Percentiles rank a stretch among this genome's conserved stretches.
Evolutionary conservation across 2,888 invertebrate species (phyloP).

Genomic region (Drosophila cracens): DNA sequence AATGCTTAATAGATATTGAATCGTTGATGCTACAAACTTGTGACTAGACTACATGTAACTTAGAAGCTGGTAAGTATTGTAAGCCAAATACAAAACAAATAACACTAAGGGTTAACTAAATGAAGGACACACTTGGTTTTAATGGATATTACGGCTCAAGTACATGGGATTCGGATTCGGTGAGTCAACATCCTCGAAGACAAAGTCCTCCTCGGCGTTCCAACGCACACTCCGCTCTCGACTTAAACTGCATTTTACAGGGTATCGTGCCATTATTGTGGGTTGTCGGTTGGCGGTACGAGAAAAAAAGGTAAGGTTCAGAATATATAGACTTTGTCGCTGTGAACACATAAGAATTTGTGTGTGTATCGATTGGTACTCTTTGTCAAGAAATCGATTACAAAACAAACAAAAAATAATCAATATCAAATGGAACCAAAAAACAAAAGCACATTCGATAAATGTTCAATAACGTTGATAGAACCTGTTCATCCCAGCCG

Average conservation of each 20-base stretch:
- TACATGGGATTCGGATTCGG: slow-evolving; percentile 72
- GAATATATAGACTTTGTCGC: slow-evolving; percentile 76
- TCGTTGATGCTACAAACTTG: slow-evolving; percentile 27
- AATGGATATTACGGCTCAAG: slow-evolving; percentile 49
- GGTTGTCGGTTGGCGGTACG: slow-evolving; percentile 43
- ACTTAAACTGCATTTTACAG: slow-evolving; percentile 58
- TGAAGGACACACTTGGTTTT: slow-evolving; percentile 2
- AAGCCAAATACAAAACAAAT: slow-evolving; percentile 51
- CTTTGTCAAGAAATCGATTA: slow-evolving; percentile 53
- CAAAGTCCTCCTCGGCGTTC: slow-evolving; percentile 81
- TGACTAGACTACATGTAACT: slow-evolving; percentile 49
- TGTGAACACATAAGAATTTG: slow-evolving; percentile 77
- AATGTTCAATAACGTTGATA: slow-evolving; percentile 81
- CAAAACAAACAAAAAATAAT: slow-evolving; percentile 52
- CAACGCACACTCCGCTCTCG: slow-evolving; percentile 83
- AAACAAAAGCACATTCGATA: slow-evolving; percentile 53
- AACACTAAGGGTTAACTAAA: slow-evolving; percentile 18
- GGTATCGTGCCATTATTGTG: slow-evolving; percentile 21
- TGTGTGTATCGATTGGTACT: slow-evolving; percentile 67
- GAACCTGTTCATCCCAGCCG: slow-evolving; percentile 83
- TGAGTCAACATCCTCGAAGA: slow-evolving; percentile 83
- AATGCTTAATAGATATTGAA: slow-evolving; percentile 66
- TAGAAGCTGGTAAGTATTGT: slow-evolving; percentile 29
- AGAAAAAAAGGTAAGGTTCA: slow-evolving; percentile 71
- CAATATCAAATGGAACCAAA: slow-evolving; percentile 55